Evolutionary conservation across 2,113 vertebrate genomes (phyloP), one percentile per base, ranked within the genome.

Genomic region (Thymallus thymallus): DNA sequence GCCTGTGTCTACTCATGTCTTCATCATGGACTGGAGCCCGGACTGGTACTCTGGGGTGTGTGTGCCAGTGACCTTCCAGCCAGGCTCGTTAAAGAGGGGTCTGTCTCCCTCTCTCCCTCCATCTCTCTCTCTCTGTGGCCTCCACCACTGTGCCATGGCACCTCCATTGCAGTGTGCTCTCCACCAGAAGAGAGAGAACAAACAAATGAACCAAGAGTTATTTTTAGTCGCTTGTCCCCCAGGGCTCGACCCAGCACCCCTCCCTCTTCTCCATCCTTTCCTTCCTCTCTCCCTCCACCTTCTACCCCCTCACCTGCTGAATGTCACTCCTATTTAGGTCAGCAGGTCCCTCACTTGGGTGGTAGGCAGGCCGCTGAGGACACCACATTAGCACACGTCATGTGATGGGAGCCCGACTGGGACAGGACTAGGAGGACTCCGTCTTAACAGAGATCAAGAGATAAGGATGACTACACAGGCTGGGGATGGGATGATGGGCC

Each of bases 301-400:
- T 81, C 75, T 76, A 35, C 70, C 82, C 88, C 83, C 82, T 80
- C 71, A 60, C 77, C 85, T 68, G 80, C 76, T 55, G 71, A 85
- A 86, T 76, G 86, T 83, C 89, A 85, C 72, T 85, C 81, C 75
- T 87, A 90, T 92, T 84, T 91, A 83, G 91, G 91, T 90, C 92
- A 90, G 82, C 29, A 16, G 74, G 35, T 7, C 35, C 35, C 35
- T 41, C 9, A 41, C 35, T 41, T 41, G 35, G 35, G 35, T 2
- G 2, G 35, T 12, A 41, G 35, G 35, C 35, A 41, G 80, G 76
- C 80, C 70, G 61, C 81, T 73, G 73, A 82, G 76, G 70, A 78
- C 46, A 51, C 58, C 24, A 56, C 66, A 80, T 80, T 77, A 85
- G 62, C 46, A 75, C 76, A 71, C 78, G 74, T 51, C 48, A 51